Evolutionary conservation across 2,888 invertebrate species (phyloP), one percentile per base, ranked within the genome.

Genomic region (Diploptera punctata): DNA sequence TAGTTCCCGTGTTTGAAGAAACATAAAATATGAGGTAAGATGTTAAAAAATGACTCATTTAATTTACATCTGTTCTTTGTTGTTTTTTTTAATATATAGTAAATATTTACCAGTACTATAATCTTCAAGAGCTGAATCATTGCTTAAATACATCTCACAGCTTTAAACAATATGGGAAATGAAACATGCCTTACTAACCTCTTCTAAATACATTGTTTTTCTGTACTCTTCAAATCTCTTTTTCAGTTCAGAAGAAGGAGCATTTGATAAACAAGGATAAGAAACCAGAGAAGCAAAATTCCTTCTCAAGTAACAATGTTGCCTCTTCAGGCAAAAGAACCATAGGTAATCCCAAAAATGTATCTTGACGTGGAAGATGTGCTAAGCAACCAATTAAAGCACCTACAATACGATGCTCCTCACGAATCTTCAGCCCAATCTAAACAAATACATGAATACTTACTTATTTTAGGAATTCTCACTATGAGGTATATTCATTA

Each of bases 281-380:
- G 84, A 82, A 68, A 89, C 83, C 57, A 95, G 79, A 75, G 86
- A 83, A 73, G 89, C 93, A 54, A 93, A 78, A n/a, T 73, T 87
- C 87, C 79, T 91, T 90, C 70, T 93, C 91, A 26, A 93, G 78
- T 21, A 97, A 82, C 21, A 95, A 81, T 69, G 88, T 87, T 0
- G 90, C 90, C 86, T 97, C 97, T 83, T 93, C 95, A 1, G 89
- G 86, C 78, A 90, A 85, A 33, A 97, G 83, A 77, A 89, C 87
- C 78, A 93, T 83, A 0, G 97, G 97, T 73, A 97, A 83, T 21
- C 92, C 94, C 85, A 81, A 83, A 76, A 88, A 87, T 73, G 85
- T 86, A 79, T 90, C 89, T 83, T 93, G 93, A 79, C 91, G 87
- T 0, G 95, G 93, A 79, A 89, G 87, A 70, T 89, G 87, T 73